Evolutionary conservation across 2,113 vertebrate genomes (phyloP).

Genomic region (Lampris incognitus): DNA sequence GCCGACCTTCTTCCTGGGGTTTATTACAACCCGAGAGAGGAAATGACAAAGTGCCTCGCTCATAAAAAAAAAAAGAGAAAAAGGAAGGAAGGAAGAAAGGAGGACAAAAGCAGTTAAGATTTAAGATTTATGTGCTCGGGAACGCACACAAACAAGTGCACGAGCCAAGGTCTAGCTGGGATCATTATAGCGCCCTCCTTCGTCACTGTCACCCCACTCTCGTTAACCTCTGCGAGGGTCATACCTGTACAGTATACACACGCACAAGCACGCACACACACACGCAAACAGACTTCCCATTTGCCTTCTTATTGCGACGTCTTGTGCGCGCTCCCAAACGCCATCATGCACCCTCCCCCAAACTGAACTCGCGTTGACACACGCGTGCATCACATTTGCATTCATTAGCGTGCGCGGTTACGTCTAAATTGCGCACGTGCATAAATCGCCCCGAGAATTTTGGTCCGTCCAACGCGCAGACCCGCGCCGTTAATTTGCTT

Average conservation of each 20-base stretch:
- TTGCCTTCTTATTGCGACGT: constrained; percentile 70
- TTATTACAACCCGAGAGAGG: not conserved
- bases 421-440: constrained; percentile 48
- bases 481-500: constrained; percentile 25
- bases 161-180: constrained; percentile 45
- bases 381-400: constrained; percentile 66
- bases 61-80: not conserved
- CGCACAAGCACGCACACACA: constrained; percentile 32
- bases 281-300: constrained; percentile 39
- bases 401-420: constrained; percentile 51
- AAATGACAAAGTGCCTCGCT: not conserved
- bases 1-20: too few species aligned
- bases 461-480: constrained; percentile 3
- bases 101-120: constrained; percentile 40
- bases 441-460: not conserved
- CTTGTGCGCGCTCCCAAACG: constrained; percentile 53
- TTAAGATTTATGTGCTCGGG: constrained; percentile 45
- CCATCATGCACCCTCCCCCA: constrained; percentile 63
- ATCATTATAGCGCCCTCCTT: constrained; percentile 65
- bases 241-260: constrained; percentile 41
- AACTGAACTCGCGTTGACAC: constrained; percentile 65
- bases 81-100: not conserved
- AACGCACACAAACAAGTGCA: constrained; percentile 8
- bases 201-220: constrained; percentile 60
- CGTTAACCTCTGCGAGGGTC: constrained; percentile 71